Percentiles rank a stretch among this genome's conserved stretches.
phyloP scores from a whole-genome alignment of 2,113 vertebrate genomes.

The Lepus timidus region DNA sequence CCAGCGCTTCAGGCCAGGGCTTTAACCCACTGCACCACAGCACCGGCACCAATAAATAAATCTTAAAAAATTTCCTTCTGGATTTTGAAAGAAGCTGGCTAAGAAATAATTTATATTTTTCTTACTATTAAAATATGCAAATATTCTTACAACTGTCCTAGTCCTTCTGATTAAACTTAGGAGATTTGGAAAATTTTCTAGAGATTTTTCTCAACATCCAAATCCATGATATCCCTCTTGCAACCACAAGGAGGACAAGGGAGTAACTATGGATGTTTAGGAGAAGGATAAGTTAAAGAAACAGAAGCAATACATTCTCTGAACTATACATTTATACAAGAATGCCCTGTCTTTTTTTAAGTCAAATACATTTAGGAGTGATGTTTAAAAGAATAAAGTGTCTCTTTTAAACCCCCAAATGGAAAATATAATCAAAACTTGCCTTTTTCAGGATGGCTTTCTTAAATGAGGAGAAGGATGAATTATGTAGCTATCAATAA shows the following conservation, averaged over 20 bases:
- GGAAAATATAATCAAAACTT: conserved; percentile 82
- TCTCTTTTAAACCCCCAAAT: conserved; percentile 64
- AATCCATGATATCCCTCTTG: conserved; percentile 68
- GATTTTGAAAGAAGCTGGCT: background rate
- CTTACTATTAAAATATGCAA: conserved; percentile 1
- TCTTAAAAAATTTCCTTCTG: no score
- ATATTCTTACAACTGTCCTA: background rate
- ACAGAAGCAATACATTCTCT: background rate
- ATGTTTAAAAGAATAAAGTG: conserved; percentile 74
- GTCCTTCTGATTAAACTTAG: background rate
- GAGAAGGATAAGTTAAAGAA: conserved; percentile 28
- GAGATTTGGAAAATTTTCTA: conserved; percentile 1
- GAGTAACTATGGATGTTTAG: background rate
- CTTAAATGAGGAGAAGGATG: conserved; percentile 84
- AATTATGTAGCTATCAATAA: conserved; percentile 87
- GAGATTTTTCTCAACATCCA: conserved; percentile 32
- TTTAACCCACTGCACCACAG: no score
- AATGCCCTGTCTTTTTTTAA: conserved; percentile 54
- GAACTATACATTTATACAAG: conserved; percentile 18
- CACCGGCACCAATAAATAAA: no score
- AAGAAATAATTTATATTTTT: conserved; percentile 1
- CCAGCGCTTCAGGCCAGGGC: no score
- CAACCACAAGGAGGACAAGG: conserved; percentile 77
- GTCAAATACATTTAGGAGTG: conserved; percentile 57
- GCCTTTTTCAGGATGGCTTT: conserved; percentile 75